Evolutionary conservation across 2,113 vertebrate genomes (phyloP).

Genomic region (Anguilla japonica): DNA sequence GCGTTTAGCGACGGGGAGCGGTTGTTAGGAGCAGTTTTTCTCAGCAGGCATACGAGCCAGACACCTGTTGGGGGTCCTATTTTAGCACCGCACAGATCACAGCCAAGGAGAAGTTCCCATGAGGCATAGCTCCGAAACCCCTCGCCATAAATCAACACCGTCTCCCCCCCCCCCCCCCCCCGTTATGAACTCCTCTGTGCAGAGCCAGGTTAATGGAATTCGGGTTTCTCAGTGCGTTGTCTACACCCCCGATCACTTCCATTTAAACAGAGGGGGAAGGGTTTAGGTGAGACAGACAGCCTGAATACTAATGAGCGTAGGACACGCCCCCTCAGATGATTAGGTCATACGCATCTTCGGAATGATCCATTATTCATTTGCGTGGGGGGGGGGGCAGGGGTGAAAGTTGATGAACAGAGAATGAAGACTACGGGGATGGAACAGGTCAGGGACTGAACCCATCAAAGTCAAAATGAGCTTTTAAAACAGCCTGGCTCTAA

Average conservation of each 20-base stretch:
- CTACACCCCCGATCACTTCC: constrained; percentile 42
- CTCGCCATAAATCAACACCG: constrained; percentile 64
- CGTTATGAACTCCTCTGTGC: constrained; percentile 37
- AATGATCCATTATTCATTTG: not conserved
- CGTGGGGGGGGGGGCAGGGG: too few species aligned
- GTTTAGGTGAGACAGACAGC: not conserved
- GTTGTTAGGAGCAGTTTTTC: not conserved
- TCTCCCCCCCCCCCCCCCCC: constrained; percentile 43
- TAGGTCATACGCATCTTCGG: constrained; percentile 33
- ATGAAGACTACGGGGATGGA: not conserved
- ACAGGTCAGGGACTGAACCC: not conserved
- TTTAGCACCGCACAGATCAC: not conserved
- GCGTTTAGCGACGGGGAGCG: constrained; percentile 34
- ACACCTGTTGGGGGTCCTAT: constrained; percentile 1
- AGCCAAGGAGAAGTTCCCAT: constrained; percentile 2
- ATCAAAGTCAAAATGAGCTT: not conserved
- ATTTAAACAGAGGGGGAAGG: constrained; percentile 37
- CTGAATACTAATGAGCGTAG: constrained; percentile 47
- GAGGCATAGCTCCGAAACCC: constrained; percentile 44
- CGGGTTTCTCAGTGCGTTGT: constrained; percentile 48
- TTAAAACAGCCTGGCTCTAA: not conserved
- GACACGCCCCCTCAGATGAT: constrained; percentile 27
- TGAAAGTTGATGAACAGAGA: not conserved
- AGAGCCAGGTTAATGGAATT: constrained; percentile 52
- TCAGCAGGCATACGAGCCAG: not conserved